Evolutionary conservation across 2,888 invertebrate genomes (phyloP).

Genomic region (Cremastinae sp.): DNA sequence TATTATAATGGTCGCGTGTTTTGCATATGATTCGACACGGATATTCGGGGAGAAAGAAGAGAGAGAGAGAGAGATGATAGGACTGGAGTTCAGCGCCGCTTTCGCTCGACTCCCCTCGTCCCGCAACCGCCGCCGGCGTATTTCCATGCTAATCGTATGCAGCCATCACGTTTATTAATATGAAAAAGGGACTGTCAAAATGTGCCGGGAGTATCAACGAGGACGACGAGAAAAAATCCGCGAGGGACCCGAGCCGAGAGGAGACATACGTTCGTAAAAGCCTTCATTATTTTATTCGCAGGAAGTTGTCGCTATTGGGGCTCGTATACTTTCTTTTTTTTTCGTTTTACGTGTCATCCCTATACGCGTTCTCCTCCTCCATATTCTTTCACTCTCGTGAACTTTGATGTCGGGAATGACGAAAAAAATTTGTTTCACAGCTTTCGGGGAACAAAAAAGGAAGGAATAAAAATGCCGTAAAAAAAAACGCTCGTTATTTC

Average conservation of each 20-base stretch:
- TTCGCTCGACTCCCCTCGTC: no score
- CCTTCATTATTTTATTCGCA: conserved; percentile 2
- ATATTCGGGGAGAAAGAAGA: conserved; percentile 23
- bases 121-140: conserved; percentile 66
- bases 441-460: no score
- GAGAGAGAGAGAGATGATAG: conserved; percentile 20
- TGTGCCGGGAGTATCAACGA: conserved; percentile 43
- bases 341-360: no score
- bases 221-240: conserved; percentile 34
- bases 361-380: no score
- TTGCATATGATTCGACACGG: conserved; percentile 74
- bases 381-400: no score
- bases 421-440: no score
- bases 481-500: no score
- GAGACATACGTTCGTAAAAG: not conserved
- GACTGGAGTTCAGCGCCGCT: conserved; percentile 29
- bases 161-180: conserved; percentile 52
- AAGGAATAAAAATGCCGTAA: no score
- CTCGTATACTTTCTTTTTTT: not conserved
- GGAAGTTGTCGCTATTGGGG: not conserved
- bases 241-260: conserved; percentile 16
- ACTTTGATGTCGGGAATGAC: no score
- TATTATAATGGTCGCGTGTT: conserved; percentile 78
- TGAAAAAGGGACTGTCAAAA: conserved; percentile 45
- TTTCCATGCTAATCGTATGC: conserved; percentile 79